A percentile compares a stretch with the other conserved stretches of the same genome.
These are phyloP conservation scores for Notodromas monacha DNA, from an alignment of 2,888 invertebrate genomes.

Conservation along the genomic window DNA sequence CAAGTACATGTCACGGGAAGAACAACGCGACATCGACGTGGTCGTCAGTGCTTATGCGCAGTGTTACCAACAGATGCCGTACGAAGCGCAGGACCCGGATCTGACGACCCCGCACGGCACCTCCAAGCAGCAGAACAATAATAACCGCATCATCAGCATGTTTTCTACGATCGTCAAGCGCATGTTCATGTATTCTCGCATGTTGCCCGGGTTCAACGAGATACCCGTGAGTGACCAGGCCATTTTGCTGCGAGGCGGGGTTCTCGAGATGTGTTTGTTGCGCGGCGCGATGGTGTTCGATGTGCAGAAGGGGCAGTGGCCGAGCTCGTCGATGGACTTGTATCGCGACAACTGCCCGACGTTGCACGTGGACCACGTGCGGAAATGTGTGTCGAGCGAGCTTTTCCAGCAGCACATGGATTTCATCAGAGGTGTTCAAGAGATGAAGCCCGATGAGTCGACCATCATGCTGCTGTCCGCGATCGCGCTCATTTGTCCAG, in stretches of 20 bases:
- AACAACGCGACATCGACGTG: conserved; percentile 12
- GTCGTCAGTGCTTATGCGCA: conserved; percentile 12
- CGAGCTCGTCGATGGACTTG: conserved; percentile 10
- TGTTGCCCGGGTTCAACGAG: conserved; percentile 12
- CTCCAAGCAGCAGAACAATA: too few relatives aligned
- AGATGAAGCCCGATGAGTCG: conserved; percentile 16
- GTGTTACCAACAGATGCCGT: conserved; percentile 13
- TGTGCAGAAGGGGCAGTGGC: conserved; percentile 13
- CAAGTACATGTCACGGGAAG: conserved; percentile 11
- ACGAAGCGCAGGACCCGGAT: too few relatives aligned
- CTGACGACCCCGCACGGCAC: too few relatives aligned
- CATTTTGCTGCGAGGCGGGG: conserved; percentile 14
- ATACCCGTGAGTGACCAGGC: conserved; percentile 13
- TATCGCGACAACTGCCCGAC: conserved; percentile 12
- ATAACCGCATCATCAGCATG: conserved; percentile 13
- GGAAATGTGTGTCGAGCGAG: conserved; percentile 13
- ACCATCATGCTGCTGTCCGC: conserved; percentile 16
- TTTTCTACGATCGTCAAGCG: conserved; percentile 14
- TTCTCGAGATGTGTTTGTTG: conserved; percentile 18
- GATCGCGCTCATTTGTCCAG: conserved; percentile 17
- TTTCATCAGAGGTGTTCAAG: conserved; percentile 16
- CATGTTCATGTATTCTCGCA: conserved; percentile 13
- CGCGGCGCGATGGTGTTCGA: conserved; percentile 17
- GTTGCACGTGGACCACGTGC: conserved; percentile 13
- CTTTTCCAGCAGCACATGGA: conserved; percentile 16